Conservation (phyloP, 1,140 invertebrate genomes). For the Cataglyphis hispanica region DNA sequence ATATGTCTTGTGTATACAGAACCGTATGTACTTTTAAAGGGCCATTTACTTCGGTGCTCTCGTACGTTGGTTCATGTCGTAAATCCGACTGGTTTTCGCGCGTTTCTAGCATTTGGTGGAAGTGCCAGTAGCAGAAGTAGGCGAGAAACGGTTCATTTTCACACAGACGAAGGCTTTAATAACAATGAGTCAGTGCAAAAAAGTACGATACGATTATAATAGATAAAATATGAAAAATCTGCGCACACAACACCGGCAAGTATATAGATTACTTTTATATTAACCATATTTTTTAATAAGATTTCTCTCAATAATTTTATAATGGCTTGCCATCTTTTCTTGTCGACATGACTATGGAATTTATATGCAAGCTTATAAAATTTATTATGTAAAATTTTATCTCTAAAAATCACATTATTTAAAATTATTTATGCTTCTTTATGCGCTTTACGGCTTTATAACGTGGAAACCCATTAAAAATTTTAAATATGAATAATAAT, state of each 20-base stretch:
- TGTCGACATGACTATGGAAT: neutral
- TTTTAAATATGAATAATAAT: neutral
- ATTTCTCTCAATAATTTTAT: conserved; percentile 17
- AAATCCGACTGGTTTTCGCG: conserved; percentile 47
- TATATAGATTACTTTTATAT: conserved; percentile 50
- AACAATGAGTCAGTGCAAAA: conserved; percentile 35
- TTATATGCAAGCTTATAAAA: conserved; percentile 8
- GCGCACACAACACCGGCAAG: neutral
- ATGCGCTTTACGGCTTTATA: neutral
- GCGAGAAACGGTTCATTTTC: conserved; percentile 28
- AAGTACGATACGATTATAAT: conserved; percentile 30
- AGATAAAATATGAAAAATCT: conserved; percentile 40
- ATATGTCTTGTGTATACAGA: conserved; percentile 19
- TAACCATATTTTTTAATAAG: conserved; percentile 50
- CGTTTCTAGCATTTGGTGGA: conserved; percentile 38
- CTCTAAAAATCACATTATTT: neutral
- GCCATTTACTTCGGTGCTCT: conserved; percentile 54
- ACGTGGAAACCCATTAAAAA: neutral
- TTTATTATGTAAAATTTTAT: neutral
- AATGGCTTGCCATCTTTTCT: conserved; percentile 19
- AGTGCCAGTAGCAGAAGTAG: conserved; percentile 60
- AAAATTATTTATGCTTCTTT: neutral
- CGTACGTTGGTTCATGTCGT: conserved; percentile 42
- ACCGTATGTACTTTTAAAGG: conserved; percentile 43
- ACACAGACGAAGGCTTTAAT: conserved; percentile 46